Percentiles rank a stretch among this genome's conserved stretches.
Evolutionary conservation across 2,888 invertebrate species (phyloP).

Genomic region (Artemia sp.): DNA sequence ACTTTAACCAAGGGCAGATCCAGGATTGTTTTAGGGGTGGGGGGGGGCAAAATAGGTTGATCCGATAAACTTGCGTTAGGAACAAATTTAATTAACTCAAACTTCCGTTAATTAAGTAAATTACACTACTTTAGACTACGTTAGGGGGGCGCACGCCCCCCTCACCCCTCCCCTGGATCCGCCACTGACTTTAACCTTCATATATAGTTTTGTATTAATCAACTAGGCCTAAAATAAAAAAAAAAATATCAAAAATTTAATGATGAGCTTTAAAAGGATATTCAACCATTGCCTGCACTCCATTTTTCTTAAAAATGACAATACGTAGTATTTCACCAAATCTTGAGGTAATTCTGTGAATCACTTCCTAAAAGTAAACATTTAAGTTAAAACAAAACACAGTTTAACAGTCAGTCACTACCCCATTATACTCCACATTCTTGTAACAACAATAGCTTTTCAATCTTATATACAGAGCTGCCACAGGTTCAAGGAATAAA

Average conservation of each 20-base stretch:
- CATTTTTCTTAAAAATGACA: slow-evolving; percentile 97
- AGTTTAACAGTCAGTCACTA: slow-evolving; percentile 24
- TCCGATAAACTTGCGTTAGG: no score
- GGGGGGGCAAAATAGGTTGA: no score
- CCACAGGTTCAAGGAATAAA: background rate
- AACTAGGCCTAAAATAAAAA: no score
- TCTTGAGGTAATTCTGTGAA: slow-evolving; percentile 88
- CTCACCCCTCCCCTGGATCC: no score
- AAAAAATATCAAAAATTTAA: background rate
- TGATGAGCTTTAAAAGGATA: slow-evolving; percentile 55
- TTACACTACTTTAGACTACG: no score
- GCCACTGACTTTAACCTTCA: no score
- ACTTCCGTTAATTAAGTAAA: no score
- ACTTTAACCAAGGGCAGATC: no score
- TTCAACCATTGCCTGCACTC: slow-evolving; percentile 97
- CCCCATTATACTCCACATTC: background rate
- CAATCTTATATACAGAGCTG: background rate
- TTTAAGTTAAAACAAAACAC: slow-evolving; percentile 29
- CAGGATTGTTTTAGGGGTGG: no score
- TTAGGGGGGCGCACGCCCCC: no score
- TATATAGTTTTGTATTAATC: no score
- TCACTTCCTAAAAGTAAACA: slow-evolving; percentile 69
- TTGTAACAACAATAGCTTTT: background rate
- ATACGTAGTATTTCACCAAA: slow-evolving; percentile 91
- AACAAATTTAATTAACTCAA: no score